phyloP scores from a whole-genome alignment of 2,797 vertebrate species.

The Gambusia yucatana region DNA sequence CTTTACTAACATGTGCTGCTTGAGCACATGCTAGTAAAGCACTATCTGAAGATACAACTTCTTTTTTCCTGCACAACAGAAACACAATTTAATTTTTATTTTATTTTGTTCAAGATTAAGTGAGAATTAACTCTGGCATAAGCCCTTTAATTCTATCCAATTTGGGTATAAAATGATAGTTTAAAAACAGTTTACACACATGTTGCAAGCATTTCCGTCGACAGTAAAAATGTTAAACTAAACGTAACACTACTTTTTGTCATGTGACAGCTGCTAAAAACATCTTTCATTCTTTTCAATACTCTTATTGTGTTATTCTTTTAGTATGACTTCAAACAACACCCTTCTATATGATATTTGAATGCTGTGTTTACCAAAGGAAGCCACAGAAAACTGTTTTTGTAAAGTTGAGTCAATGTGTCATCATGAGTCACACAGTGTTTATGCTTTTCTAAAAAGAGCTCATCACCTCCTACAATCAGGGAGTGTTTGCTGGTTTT shows the following conservation, averaged over 20 bases:
- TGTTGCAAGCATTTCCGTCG: not conserved
- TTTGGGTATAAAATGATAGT: not conserved
- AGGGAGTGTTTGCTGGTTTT: conserved; percentile 15
- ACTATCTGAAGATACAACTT: not conserved
- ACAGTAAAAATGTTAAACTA: conserved; percentile 7
- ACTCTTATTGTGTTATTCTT: conserved; percentile 14
- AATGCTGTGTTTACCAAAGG: conserved; percentile 37
- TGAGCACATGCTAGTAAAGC: not conserved
- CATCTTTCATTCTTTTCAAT: conserved; percentile 18
- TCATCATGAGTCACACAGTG: conserved; percentile 51
- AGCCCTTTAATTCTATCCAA: not conserved
- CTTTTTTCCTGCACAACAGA: not conserved
- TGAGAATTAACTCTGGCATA: not conserved
- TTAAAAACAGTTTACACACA: conserved; percentile 1
- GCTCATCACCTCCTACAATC: conserved; percentile 30
- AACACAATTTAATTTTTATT: not conserved
- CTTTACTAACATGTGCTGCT: not conserved
- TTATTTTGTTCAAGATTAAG: not conserved
- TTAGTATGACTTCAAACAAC: conserved; percentile 20
- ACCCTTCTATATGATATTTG: conserved; percentile 25
- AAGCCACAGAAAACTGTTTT: conserved; percentile 46
- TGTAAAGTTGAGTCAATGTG: conserved; percentile 27
- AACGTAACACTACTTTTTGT: conserved; percentile 26
- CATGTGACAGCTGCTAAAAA: conserved; percentile 33
- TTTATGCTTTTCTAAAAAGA: conserved; percentile 46